Conservation (phyloP, 2,888 invertebrate species). For the Acanthosepion esculentum region DNA sequence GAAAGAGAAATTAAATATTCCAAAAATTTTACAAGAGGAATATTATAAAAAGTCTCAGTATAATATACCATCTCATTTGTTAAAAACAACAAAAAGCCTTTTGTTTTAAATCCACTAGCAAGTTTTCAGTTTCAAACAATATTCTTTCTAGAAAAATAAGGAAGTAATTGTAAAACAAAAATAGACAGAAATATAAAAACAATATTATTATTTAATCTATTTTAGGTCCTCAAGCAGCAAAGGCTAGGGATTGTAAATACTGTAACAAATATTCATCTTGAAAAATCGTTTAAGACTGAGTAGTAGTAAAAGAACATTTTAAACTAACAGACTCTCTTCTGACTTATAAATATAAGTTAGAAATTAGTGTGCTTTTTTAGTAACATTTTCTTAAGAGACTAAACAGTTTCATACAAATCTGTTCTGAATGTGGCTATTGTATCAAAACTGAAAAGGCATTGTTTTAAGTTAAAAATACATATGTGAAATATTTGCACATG, state of each 20-base stretch:
- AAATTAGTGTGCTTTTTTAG: background rate
- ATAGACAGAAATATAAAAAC: background rate
- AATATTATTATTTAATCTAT: background rate
- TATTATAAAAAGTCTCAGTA: background rate
- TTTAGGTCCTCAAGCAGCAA: background rate
- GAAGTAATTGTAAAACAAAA: background rate
- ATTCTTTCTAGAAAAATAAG: background rate
- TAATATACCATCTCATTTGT: background rate
- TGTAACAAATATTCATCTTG: background rate
- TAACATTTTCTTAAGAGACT: background rate
- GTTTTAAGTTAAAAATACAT: background rate
- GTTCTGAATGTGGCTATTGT: background rate
- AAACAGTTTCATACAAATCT: background rate
- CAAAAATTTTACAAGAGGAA: background rate
- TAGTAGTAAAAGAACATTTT: background rate
- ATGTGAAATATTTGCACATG: too few relatives aligned
- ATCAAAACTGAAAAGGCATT: background rate
- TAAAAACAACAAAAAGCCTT: background rate
- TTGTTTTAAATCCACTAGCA: background rate
- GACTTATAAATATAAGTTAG: background rate
- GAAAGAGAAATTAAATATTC: background rate
- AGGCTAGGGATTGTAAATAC: background rate
- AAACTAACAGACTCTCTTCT: background rate
- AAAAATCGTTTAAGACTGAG: background rate
- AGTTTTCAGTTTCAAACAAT: background rate